These are phyloP conservation scores for Megalops cyprinoides DNA, from an alignment of 2,797 vertebrate genomes.

Conservation along the genomic window DNA sequence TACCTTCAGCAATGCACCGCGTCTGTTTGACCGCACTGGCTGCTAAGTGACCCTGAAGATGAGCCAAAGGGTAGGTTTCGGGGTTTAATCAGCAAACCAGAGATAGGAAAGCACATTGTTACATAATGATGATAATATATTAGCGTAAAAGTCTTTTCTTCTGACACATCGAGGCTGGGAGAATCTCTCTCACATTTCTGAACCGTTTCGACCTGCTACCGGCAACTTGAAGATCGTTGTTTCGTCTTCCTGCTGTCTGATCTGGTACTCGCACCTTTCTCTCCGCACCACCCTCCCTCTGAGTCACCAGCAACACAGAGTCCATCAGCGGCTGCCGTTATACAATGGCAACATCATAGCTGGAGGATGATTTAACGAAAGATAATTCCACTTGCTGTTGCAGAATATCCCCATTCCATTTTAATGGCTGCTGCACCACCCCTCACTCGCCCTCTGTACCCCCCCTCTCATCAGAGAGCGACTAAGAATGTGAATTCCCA, in stretches of 20 bases:
- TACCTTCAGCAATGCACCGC: conserved; percentile 27
- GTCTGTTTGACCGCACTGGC: conserved; percentile 1
- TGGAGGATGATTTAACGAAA: conserved; percentile 5
- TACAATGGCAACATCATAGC: conserved; percentile 21
- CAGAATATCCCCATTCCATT: too few relatives aligned
- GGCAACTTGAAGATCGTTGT: too few relatives aligned
- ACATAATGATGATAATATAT: conserved; percentile 35
- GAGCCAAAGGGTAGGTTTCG: conserved; percentile 10
- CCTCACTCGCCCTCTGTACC: too few relatives aligned
- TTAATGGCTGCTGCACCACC: too few relatives aligned
- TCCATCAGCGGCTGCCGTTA: not conserved
- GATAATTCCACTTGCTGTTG: conserved; percentile 22
- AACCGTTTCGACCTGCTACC: too few relatives aligned
- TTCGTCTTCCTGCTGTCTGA: not conserved
- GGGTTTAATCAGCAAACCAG: conserved; percentile 39
- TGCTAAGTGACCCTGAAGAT: conserved; percentile 31
- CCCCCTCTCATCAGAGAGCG: too few relatives aligned
- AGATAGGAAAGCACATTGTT: conserved; percentile 37
- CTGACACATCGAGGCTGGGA: too few relatives aligned
- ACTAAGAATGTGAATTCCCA: too few relatives aligned
- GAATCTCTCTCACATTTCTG: too few relatives aligned
- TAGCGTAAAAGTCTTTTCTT: too few relatives aligned
- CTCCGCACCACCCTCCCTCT: not conserved
- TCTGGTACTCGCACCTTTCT: not conserved
- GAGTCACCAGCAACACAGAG: not conserved